Evolutionary conservation across 2,888 invertebrate genomes (phyloP).

Genomic region (Gasteruption jaculator): DNA sequence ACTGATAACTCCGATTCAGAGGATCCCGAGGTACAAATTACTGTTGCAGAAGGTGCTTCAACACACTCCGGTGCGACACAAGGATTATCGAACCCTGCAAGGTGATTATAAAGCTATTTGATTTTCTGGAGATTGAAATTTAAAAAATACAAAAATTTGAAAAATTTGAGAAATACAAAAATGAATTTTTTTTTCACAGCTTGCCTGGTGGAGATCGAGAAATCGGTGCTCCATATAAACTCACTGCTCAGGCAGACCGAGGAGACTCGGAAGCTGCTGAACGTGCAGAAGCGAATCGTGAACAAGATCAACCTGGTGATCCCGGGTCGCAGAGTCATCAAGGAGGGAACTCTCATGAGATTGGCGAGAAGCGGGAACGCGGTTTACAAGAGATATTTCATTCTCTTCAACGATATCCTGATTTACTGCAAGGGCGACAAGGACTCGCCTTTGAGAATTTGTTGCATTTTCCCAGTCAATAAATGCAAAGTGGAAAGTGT

Average conservation of each 20-base stretch:
- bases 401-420: conserved; percentile 69
- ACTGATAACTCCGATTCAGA: conserved; percentile 73
- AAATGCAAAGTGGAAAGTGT: conserved; percentile 65
- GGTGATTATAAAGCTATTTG: conserved; percentile 46
- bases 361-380: conserved; percentile 54
- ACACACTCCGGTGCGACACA: conserved; percentile 58
- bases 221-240: conserved; percentile 68
- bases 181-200: conserved; percentile 49
- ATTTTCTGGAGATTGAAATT: background rate
- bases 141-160: conserved; percentile 4
- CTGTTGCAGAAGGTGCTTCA: conserved; percentile 65
- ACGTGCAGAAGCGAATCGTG: conserved; percentile 62
- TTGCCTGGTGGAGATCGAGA: conserved; percentile 64
- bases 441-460: conserved; percentile 61
- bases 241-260: conserved; percentile 71
- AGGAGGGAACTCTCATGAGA: conserved; percentile 62
- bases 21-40: conserved; percentile 72
- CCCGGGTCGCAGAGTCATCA: conserved; percentile 66
- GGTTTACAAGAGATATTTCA: conserved; percentile 57
- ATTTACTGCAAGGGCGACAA: conserved; percentile 67
- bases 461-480: conserved; percentile 65
- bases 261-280: conserved; percentile 64
- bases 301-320: conserved; percentile 63
- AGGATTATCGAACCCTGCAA: conserved; percentile 56
- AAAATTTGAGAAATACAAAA: too few relatives aligned